Percentiles rank a stretch among this genome's conserved stretches.
Conservation (phyloP, 2,113 vertebrate species). For the Paracanthobrama guichenoti region DNA sequence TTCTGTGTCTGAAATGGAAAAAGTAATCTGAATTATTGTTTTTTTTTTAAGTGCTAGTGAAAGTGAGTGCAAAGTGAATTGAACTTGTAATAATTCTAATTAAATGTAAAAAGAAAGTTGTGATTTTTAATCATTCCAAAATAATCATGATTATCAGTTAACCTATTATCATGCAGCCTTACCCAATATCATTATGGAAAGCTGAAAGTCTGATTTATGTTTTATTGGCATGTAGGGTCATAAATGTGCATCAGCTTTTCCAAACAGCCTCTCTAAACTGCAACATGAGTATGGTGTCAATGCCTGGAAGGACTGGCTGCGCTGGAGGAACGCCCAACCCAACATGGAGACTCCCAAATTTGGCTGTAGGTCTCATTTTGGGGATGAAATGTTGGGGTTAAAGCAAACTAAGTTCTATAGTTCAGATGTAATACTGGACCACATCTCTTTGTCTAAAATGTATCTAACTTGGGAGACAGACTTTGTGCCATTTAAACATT, state of each 20-base stretch:
- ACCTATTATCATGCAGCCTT: no score
- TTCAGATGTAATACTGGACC: not conserved
- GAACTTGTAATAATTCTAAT: no score
- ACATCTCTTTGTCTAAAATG: not conserved
- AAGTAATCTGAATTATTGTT: no score
- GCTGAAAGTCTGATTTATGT: not conserved
- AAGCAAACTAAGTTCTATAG: not conserved
- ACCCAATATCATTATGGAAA: not conserved
- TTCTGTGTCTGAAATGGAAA: no score
- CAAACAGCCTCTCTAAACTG: slow-evolving; percentile 75
- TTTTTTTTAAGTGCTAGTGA: no score
- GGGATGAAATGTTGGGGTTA: no score
- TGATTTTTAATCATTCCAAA: no score
- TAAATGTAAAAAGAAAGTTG: no score
- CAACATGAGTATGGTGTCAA: slow-evolving; percentile 92
- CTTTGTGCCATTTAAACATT: not conserved
- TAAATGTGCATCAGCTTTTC: slow-evolving; percentile 80
- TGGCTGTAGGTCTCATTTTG: slow-evolving; percentile 69
- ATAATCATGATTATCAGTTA: no score
- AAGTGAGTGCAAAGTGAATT: no score
- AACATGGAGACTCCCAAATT: slow-evolving; percentile 83
- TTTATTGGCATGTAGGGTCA: slow-evolving; percentile 54
- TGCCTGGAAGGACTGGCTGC: slow-evolving; percentile 94
- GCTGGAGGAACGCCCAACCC: slow-evolving; percentile 87
- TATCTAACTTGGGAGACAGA: not conserved